These are phyloP conservation scores for Thecocarcelia acutangulata DNA, from an alignment of 2,888 invertebrate species.

Conservation along the genomic window DNA sequence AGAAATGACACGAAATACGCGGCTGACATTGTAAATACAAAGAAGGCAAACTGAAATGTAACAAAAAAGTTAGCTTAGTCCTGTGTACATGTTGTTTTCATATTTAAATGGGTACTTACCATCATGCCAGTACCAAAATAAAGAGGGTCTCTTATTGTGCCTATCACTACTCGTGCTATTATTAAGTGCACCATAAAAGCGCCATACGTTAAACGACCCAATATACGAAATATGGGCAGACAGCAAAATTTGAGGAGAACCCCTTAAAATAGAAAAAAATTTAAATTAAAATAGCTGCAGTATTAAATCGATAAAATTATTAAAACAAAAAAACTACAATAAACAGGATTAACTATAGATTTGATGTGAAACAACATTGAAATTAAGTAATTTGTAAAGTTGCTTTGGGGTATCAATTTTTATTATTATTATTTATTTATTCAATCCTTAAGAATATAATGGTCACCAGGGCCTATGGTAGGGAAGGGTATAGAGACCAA, in stretches of 20 bases:
- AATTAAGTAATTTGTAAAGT: too few species aligned
- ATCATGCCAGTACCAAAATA: slow-evolving; percentile 77
- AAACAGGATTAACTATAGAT: too few species aligned
- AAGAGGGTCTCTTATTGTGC: slow-evolving; percentile 75
- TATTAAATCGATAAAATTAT: not conserved
- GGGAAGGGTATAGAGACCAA: too few species aligned
- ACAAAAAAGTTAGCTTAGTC: not conserved
- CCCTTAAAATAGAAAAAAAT: slow-evolving; percentile 68
- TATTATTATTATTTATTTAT: too few species aligned
- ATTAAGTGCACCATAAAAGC: slow-evolving; percentile 77
- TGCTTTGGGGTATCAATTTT: too few species aligned
- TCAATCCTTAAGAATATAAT: too few species aligned
- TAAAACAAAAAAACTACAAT: too few species aligned
- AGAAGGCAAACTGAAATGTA: slow-evolving; percentile 74
- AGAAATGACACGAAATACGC: slow-evolving; percentile 76
- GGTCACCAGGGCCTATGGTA: too few species aligned
- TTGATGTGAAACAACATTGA: too few species aligned
- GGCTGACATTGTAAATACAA: slow-evolving; percentile 74
- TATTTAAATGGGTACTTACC: slow-evolving; percentile 70
- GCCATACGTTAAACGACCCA: slow-evolving; percentile 79
- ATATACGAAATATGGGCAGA: slow-evolving; percentile 77
- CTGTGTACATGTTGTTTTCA: not conserved
- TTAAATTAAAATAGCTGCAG: not conserved
- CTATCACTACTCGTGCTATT: slow-evolving; percentile 74
- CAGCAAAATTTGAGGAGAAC: slow-evolving; percentile 76